Conservation (phyloP, 1,140 invertebrate genomes). For the Danaus melanippus region DNA sequence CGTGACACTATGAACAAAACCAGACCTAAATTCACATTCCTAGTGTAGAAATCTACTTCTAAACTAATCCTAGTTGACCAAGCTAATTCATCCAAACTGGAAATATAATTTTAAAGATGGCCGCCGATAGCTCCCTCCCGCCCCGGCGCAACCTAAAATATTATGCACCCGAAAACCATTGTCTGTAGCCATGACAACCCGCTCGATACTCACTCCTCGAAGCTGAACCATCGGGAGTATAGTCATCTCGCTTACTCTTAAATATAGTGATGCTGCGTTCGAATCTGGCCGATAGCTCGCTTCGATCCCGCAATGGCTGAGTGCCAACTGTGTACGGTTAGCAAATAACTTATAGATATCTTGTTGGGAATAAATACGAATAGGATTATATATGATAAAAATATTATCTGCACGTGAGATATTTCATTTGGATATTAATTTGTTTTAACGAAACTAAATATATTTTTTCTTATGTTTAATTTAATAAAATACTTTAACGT, state of each 20-base stretch:
- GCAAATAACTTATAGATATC: constrained; percentile 32
- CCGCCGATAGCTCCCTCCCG: constrained; percentile 46
- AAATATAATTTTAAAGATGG: constrained; percentile 72
- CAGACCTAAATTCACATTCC: no score
- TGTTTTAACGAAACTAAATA: background rate
- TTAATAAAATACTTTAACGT: background rate
- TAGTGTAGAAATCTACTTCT: background rate
- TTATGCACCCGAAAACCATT: constrained; percentile 72
- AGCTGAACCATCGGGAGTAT: constrained; percentile 50
- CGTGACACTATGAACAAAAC: no score
- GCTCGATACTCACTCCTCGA: constrained; percentile 58
- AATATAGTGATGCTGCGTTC: constrained; percentile 50
- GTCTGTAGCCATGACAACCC: constrained; percentile 69
- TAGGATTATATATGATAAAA: constrained; percentile 1
- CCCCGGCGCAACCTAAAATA: constrained; percentile 68
- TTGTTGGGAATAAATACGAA: constrained; percentile 44
- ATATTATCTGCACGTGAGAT: background rate
- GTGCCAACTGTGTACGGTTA: constrained; percentile 59
- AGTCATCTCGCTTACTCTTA: constrained; percentile 61
- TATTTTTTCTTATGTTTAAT: background rate
- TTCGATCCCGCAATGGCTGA: constrained; percentile 51
- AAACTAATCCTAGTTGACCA: constrained; percentile 33
- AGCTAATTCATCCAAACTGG: constrained; percentile 61
- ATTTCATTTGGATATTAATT: background rate
- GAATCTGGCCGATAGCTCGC: constrained; percentile 43